Conservation (phyloP, 1,140 invertebrate genomes). For the Lucilia cuprina region DNA sequence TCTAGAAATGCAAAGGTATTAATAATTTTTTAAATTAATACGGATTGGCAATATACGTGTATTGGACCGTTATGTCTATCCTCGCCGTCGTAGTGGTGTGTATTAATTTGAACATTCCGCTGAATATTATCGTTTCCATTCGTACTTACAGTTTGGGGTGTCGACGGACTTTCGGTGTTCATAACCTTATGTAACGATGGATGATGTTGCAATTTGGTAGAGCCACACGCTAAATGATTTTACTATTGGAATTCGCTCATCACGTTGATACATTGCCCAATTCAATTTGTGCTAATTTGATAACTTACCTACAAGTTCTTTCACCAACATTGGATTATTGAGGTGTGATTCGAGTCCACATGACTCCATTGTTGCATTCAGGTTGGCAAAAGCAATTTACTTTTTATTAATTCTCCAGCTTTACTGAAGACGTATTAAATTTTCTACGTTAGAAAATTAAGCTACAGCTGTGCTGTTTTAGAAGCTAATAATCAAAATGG, state of each 20-base stretch:
- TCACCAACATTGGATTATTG: slow-evolving; percentile 17
- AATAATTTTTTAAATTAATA: slow-evolving; percentile 23
- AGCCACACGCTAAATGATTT: slow-evolving; percentile 18
- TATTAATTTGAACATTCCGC: neutral
- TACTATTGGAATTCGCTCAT: neutral
- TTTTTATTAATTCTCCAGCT: neutral
- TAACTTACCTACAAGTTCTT: slow-evolving; percentile 20
- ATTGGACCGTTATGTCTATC: too few species aligned
- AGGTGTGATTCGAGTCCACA: neutral
- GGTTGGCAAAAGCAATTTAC: slow-evolving; percentile 1
- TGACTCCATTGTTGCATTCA: slow-evolving; percentile 20
- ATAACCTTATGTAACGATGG: neutral
- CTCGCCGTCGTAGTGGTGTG: neutral
- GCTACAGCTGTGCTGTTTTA: slow-evolving; percentile 11
- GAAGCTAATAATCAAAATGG: slow-evolving; percentile 19
- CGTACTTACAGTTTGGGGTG: neutral
- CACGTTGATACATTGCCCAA: neutral
- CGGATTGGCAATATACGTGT: slow-evolving; percentile 14
- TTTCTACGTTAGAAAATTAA: neutral
- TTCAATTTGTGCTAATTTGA: neutral
- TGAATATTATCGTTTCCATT: neutral
- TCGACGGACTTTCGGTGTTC: neutral
- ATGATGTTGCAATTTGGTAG: neutral
- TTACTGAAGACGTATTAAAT: slow-evolving; percentile 21
- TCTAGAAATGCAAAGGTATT: slow-evolving; percentile 27